A percentile compares a stretch with the other conserved stretches of the same genome.
These are phyloP conservation scores for Cuniculus paca DNA, from an alignment of 2,797 vertebrate genomes.

Conservation along the genomic window DNA sequence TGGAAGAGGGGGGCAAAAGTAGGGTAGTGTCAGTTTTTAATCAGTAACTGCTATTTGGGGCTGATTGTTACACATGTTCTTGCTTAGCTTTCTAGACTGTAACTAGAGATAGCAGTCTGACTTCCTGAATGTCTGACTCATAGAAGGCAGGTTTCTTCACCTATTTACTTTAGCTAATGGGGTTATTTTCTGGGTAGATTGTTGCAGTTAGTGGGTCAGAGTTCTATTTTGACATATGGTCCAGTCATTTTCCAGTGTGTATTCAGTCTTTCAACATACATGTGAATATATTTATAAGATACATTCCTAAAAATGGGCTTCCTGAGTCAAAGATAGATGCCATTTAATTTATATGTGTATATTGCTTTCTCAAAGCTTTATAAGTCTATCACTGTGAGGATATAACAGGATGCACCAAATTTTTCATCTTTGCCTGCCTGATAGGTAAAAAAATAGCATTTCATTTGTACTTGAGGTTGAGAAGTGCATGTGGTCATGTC, in stretches of 20 bases:
- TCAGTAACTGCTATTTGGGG: not conserved
- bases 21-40: constrained; percentile 15
- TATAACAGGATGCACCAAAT: not conserved
- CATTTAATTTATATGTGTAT: not conserved
- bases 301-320: not conserved
- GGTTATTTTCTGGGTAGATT: not conserved
- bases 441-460: not conserved
- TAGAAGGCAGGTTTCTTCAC: not conserved
- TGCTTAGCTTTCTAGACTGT: constrained; percentile 41
- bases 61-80: not conserved
- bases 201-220: not conserved
- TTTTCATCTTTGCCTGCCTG: not conserved
- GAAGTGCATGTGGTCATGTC: not conserved
- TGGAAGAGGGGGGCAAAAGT: constrained; percentile 1
- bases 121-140: constrained; percentile 21
- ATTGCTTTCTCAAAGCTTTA: not conserved
- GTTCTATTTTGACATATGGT: not conserved
- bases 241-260: not conserved
- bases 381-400: not conserved
- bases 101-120: not conserved
- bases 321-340: not conserved
- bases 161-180: not conserved
- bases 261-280: not conserved
- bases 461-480: constrained; percentile 4
- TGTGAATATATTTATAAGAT: not conserved